These are phyloP conservation scores for Aspidiotus destructor DNA, from an alignment of 2,888 invertebrate species.

Conservation along the genomic window DNA sequence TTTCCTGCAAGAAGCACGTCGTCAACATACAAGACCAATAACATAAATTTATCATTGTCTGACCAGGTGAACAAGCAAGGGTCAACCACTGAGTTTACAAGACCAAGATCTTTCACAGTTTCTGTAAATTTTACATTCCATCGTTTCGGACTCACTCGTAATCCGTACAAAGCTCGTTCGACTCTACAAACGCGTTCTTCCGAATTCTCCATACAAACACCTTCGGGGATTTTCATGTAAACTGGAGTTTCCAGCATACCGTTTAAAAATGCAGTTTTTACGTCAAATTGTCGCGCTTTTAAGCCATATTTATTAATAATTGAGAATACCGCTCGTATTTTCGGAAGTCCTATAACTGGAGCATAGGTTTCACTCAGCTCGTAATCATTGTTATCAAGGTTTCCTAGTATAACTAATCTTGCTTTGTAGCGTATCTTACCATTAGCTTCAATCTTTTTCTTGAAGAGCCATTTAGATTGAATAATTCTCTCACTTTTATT, in stretches of 20 bases:
- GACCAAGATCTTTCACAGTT: neutral
- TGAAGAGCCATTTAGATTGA: slow-evolving; percentile 26
- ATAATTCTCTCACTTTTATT: slow-evolving; percentile 2
- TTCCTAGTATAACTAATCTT: slow-evolving; percentile 19
- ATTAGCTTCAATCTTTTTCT: slow-evolving; percentile 16
- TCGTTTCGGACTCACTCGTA: neutral
- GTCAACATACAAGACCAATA: neutral
- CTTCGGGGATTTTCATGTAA: neutral
- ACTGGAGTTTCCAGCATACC: neutral
- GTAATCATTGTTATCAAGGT: slow-evolving; percentile 5
- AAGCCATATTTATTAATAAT: slow-evolving; percentile 3
- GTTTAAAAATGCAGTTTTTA: neutral
- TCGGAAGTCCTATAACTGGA: slow-evolving; percentile 24
- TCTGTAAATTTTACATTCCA: neutral
- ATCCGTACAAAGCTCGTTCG: neutral
- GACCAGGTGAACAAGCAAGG: neutral
- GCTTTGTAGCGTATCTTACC: slow-evolving; percentile 12
- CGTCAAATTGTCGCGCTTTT: neutral
- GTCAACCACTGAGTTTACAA: neutral
- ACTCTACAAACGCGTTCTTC: neutral
- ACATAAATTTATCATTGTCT: neutral
- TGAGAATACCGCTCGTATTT: slow-evolving; percentile 7
- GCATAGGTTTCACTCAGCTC: slow-evolving; percentile 18
- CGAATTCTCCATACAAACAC: neutral
- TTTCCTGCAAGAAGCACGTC: neutral